phyloP scores from a whole-genome alignment of 1,140 invertebrate species.

The Venturia canescens region DNA sequence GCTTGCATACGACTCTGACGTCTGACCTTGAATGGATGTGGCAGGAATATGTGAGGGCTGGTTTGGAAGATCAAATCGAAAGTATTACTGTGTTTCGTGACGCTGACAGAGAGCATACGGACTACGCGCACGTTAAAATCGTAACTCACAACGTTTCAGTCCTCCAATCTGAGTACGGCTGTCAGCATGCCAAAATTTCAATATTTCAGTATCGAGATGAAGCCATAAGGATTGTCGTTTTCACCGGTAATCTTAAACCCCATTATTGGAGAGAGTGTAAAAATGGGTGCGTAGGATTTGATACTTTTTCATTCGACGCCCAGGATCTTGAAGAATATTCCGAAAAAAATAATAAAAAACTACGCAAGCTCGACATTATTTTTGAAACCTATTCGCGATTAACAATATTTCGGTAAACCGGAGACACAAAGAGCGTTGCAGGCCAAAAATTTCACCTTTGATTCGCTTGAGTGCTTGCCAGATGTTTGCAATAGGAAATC shows the following conservation, averaged over 20 bases:
- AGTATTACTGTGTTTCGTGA: conserved; percentile 78
- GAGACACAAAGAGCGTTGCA: too few relatives aligned
- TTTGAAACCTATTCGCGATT: too few relatives aligned
- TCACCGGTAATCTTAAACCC: conserved; percentile 94
- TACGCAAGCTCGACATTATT: too few relatives aligned
- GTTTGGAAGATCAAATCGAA: conserved; percentile 78
- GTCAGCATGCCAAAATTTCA: conserved; percentile 96
- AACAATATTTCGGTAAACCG: too few relatives aligned
- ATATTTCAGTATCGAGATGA: conserved; percentile 89
- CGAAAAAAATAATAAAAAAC: too few relatives aligned
- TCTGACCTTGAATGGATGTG: conserved; percentile 92
- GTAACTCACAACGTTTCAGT: conserved; percentile 82
- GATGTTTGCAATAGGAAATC: too few relatives aligned
- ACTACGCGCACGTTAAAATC: conserved; percentile 80
- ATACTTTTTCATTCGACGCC: too few relatives aligned
- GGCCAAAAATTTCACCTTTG: too few relatives aligned
- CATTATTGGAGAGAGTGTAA: conserved; percentile 96
- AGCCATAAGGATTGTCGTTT: conserved; percentile 90
- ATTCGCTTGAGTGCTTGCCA: too few relatives aligned
- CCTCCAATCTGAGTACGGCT: conserved; percentile 85
- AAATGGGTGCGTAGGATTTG: conserved; percentile 89
- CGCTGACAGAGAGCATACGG: too few relatives aligned
- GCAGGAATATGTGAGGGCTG: conserved; percentile 86
- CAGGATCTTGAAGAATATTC: too few relatives aligned
- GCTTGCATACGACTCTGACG: conserved; percentile 95